phyloP scores from a whole-genome alignment of 2,888 invertebrate genomes.

The Xanthostigma xanthostigma region DNA sequence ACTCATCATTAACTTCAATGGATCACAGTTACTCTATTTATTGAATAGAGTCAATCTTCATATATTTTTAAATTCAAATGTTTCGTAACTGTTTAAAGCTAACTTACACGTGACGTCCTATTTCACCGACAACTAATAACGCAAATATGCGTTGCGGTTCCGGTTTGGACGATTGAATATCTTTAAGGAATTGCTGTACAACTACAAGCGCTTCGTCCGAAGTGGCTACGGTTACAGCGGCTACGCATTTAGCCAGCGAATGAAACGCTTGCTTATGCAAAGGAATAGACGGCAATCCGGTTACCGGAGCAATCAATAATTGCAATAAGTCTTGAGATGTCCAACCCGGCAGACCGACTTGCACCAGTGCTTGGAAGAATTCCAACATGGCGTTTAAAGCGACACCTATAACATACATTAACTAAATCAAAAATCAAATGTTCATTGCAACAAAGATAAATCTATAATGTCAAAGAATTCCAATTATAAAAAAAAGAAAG shows the following conservation, averaged over 20 bases:
- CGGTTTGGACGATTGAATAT: conserved; percentile 51
- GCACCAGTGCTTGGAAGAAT: conserved; percentile 83
- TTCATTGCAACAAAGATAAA: conserved; percentile 3
- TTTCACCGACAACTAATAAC: conserved; percentile 89
- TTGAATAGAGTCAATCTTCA: too few species aligned
- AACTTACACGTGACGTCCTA: conserved; percentile 81
- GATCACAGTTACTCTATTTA: too few species aligned
- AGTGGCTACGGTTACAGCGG: conserved; percentile 76
- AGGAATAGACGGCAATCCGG: conserved; percentile 11
- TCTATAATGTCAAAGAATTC: background rate
- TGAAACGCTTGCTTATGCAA: conserved; percentile 70
- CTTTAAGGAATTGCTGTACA: conserved; percentile 51
- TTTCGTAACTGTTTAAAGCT: background rate
- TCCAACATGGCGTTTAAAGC: conserved; percentile 83
- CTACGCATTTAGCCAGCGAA: conserved; percentile 92
- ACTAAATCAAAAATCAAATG: conserved; percentile 1
- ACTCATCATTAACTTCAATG: too few species aligned
- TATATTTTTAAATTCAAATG: background rate
- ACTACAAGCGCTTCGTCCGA: conserved; percentile 51
- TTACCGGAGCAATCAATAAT: conserved; percentile 53
- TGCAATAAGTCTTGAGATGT: conserved; percentile 68
- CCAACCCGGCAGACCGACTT: conserved; percentile 63
- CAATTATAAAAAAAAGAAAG: conserved; percentile 2
- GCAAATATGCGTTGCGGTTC: conserved; percentile 87
- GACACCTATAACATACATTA: conserved; percentile 42